phyloP scores from a whole-genome alignment of 1,140 invertebrate species.

The Drosophila nigrodunni region DNA sequence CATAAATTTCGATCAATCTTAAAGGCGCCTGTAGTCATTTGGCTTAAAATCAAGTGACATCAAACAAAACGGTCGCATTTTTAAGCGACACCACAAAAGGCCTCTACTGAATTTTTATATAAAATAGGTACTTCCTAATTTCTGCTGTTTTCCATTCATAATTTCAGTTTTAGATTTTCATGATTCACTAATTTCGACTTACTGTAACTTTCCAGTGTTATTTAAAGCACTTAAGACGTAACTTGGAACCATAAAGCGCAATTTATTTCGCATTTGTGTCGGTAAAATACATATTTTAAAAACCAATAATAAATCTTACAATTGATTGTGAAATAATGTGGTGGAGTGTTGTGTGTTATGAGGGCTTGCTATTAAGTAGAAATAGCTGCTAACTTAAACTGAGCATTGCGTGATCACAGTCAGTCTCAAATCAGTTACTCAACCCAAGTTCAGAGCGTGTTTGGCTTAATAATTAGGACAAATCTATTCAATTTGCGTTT shows the following conservation, averaged over 20 bases:
- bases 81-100: too few species aligned
- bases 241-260: background rate
- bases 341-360: background rate
- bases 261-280: slow-evolving; percentile 1
- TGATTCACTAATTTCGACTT: slow-evolving; percentile 17
- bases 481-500: slow-evolving; percentile 15
- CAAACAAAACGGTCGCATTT: too few species aligned
- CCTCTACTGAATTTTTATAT: too few species aligned
- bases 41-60: too few species aligned
- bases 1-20: too few species aligned
- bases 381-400: background rate
- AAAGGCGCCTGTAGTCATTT: too few species aligned
- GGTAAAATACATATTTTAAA: slow-evolving; percentile 2
- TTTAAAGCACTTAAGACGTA: background rate
- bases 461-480: slow-evolving; percentile 9
- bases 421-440: slow-evolving; percentile 1
- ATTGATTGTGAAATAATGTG: background rate
- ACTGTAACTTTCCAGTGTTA: background rate
- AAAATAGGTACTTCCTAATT: too few species aligned
- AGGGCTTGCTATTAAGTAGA: background rate
- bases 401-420: background rate
- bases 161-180: slow-evolving; percentile 34
- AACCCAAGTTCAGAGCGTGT: background rate
- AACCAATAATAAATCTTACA: slow-evolving; percentile 1
- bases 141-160: slow-evolving; percentile 5